These are phyloP conservation scores for Clinocottus analis DNA, from an alignment of 2,113 vertebrate genomes.

Conservation along the genomic window DNA sequence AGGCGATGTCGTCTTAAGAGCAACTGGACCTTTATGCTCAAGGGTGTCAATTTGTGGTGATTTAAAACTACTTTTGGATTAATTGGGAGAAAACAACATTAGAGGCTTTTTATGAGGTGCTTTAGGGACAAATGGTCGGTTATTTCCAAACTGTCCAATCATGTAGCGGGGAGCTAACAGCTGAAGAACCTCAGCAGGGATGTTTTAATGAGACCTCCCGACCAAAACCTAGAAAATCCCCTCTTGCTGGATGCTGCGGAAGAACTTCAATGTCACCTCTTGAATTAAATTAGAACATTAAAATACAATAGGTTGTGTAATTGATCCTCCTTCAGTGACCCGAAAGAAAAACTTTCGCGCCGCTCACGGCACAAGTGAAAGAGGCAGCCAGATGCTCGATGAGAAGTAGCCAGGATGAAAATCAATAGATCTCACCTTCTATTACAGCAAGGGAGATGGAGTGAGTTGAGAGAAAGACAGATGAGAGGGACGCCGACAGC, in stretches of 20 bases:
- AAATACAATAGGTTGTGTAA: conserved; percentile 44
- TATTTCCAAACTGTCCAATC: conserved; percentile 56
- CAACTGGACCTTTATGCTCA: conserved; percentile 44
- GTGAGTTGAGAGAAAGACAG: conserved; percentile 42
- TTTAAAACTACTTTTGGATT: conserved; percentile 74
- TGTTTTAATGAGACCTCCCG: conserved; percentile 20
- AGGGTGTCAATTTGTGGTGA: conserved; percentile 66
- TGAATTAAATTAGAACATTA: conserved; percentile 42
- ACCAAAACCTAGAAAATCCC: conserved; percentile 22
- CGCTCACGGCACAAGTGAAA: conserved; percentile 44
- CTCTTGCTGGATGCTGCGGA: background rate
- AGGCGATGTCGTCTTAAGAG: conserved; percentile 34
- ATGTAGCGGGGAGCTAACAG: conserved; percentile 52
- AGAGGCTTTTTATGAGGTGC: conserved; percentile 62
- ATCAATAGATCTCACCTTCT: conserved; percentile 75
- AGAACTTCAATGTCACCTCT: conserved; percentile 30
- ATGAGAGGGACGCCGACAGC: conserved; percentile 43
- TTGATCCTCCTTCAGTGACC: conserved; percentile 52
- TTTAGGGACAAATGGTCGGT: conserved; percentile 65
- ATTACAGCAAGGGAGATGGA: conserved; percentile 64
- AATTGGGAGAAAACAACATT: conserved; percentile 68
- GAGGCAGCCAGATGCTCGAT: conserved; percentile 43
- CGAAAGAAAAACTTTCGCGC: conserved; percentile 7
- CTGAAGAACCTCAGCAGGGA: conserved; percentile 48
- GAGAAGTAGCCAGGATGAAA: conserved; percentile 57